Evolutionary conservation across 1,140 invertebrate genomes (phyloP).

Genomic region (Atta colombica): DNA sequence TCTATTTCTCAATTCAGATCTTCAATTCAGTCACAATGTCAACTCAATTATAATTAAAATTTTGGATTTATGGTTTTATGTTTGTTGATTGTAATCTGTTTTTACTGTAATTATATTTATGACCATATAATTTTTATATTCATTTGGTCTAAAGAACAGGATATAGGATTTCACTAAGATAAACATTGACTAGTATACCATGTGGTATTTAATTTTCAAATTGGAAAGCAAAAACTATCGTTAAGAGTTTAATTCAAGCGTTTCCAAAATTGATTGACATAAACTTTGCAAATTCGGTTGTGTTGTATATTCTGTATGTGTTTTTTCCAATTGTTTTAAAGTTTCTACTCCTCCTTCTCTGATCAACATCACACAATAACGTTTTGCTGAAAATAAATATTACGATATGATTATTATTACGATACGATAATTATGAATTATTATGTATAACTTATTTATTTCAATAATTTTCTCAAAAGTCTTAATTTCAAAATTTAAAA

Average conservation of each 20-base stretch:
- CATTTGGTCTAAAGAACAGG: conserved; percentile 74
- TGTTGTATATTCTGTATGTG: conserved; percentile 80
- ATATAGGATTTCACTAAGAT: conserved; percentile 71
- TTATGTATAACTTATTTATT: background rate
- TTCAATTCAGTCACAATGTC: conserved; percentile 63
- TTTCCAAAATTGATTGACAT: conserved; percentile 85
- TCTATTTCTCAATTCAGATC: conserved; percentile 70
- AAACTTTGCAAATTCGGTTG: conserved; percentile 84
- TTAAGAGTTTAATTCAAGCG: conserved; percentile 83
- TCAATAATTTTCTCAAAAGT: conserved; percentile 19
- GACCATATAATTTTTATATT: conserved; percentile 65
- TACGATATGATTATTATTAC: conserved; percentile 18
- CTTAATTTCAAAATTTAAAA: too few relatives aligned
- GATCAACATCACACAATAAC: conserved; percentile 91
- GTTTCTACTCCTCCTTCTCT: conserved; percentile 89
- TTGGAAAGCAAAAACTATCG: conserved; percentile 69
- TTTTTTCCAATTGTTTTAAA: conserved; percentile 85
- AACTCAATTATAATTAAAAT: conserved; percentile 28
- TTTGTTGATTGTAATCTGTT: conserved; percentile 46
- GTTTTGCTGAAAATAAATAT: conserved; percentile 87
- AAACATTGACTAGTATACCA: conserved; percentile 84
- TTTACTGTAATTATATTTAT: conserved; percentile 64
- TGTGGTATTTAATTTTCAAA: conserved; percentile 71
- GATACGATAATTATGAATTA: background rate
- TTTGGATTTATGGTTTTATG: conserved; percentile 41